These are phyloP conservation scores for Varroa destructor DNA, from an alignment of 1,140 invertebrate species.

Conservation along the genomic window DNA sequence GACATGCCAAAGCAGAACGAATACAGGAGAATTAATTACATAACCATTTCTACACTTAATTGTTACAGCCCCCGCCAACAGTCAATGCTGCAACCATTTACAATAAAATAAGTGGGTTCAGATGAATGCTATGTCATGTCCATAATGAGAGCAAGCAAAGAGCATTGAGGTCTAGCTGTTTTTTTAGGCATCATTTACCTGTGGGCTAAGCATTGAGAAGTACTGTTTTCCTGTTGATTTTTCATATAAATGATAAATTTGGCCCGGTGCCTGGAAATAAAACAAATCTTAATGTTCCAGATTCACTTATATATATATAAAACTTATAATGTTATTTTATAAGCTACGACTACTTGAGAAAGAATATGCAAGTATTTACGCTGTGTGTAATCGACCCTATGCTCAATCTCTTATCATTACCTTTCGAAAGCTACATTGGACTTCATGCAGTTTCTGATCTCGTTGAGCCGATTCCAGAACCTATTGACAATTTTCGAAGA, in stretches of 20 bases:
- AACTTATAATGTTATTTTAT: background rate
- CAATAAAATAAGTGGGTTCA: background rate
- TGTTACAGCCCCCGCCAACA: background rate
- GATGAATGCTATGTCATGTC: background rate
- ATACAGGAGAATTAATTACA: background rate
- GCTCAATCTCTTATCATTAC: background rate
- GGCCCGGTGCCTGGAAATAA: background rate
- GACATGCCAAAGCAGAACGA: background rate
- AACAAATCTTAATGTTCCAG: background rate
- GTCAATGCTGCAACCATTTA: too few species aligned
- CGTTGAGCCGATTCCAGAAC: conserved; percentile 2
- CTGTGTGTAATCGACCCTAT: background rate
- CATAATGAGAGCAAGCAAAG: background rate
- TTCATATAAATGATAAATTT: conserved; percentile 21
- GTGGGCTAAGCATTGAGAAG: conserved; percentile 17
- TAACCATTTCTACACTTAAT: background rate
- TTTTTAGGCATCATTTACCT: background rate
- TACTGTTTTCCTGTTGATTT: background rate
- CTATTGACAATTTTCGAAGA: background rate
- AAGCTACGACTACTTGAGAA: background rate
- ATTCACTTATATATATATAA: background rate
- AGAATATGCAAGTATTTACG: background rate
- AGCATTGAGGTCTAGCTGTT: background rate
- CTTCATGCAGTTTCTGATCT: conserved; percentile 8
- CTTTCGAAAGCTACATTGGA: conserved; percentile 15